These are phyloP conservation scores for Thymelicus sylvestris DNA, from an alignment of 2,888 invertebrate genomes.

Conservation along the genomic window DNA sequence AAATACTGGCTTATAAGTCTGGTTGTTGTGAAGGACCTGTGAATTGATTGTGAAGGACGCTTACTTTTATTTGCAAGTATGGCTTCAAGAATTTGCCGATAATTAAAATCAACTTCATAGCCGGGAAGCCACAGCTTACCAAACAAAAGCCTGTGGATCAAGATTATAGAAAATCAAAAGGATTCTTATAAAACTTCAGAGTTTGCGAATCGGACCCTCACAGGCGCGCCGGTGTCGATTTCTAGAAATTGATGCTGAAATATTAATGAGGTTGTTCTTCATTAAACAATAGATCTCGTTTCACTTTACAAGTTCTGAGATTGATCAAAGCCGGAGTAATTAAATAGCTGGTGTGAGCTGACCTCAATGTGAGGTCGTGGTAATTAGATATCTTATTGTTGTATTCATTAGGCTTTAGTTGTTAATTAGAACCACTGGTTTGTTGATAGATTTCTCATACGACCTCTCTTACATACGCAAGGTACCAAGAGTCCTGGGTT, in stretches of 20 bases:
- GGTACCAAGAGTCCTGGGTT: no score
- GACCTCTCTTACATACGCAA: no score
- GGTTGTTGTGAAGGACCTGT: no score
- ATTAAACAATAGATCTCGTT: slow-evolving; percentile 32
- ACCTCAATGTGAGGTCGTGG: slow-evolving; percentile 4
- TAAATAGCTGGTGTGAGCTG: slow-evolving; percentile 7
- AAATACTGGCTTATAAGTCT: no score
- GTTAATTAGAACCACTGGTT: no score
- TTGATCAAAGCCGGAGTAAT: slow-evolving; percentile 26
- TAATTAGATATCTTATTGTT: not conserved
- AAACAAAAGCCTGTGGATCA: slow-evolving; percentile 17
- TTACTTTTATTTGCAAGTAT: not conserved
- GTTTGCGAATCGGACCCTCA: slow-evolving; percentile 25
- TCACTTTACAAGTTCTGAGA: slow-evolving; percentile 25
- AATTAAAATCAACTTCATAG: slow-evolving; percentile 8
- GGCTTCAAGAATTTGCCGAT: slow-evolving; percentile 6
- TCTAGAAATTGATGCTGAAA: slow-evolving; percentile 33
- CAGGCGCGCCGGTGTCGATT: slow-evolving; percentile 22
- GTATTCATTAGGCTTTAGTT: not conserved
- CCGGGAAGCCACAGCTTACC: slow-evolving; percentile 8
- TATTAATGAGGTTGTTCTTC: slow-evolving; percentile 35
- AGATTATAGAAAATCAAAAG: slow-evolving; percentile 34
- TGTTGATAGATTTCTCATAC: no score
- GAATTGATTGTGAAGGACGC: not conserved
- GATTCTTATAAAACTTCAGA: slow-evolving; percentile 28